Evolutionary conservation across 2,797 vertebrate species (phyloP).

Genomic region (Thalassophryne amazonica): DNA sequence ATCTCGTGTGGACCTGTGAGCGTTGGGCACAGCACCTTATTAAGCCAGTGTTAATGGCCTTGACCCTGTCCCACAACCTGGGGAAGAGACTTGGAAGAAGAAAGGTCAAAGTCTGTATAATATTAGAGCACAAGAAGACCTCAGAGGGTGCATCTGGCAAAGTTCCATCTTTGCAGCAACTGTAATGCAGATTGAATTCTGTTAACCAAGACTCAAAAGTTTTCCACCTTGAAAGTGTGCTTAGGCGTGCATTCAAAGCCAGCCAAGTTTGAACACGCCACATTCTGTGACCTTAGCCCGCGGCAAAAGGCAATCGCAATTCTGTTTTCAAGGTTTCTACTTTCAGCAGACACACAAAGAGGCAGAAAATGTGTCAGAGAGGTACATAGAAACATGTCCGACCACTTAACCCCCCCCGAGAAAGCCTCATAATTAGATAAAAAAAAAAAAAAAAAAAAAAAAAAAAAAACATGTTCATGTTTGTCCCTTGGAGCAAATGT

Average conservation of each 20-base stretch:
- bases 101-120: constrained; percentile 56
- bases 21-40: constrained; percentile 39
- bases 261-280: constrained; percentile 28
- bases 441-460: too few species aligned
- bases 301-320: constrained; percentile 33
- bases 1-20: constrained; percentile 27
- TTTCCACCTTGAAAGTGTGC: constrained; percentile 45
- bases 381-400: too few species aligned
- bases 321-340: constrained; percentile 22
- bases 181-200: constrained; percentile 26
- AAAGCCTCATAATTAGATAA: too few species aligned
- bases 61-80: constrained; percentile 39
- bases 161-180: constrained; percentile 24
- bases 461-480: too few species aligned
- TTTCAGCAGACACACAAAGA: constrained; percentile 8
- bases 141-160: constrained; percentile 27
- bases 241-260: constrained; percentile 32
- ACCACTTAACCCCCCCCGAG: too few species aligned
- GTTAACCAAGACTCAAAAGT: constrained; percentile 25
- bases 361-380: neutral
- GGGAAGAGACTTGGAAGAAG: constrained; percentile 38
- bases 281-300: constrained; percentile 32
- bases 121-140: constrained; percentile 28
- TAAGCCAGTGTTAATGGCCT: constrained; percentile 63
- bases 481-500: too few species aligned